Conservation (phyloP, 1,140 invertebrate genomes). For the Cepaea nemoralis region DNA sequence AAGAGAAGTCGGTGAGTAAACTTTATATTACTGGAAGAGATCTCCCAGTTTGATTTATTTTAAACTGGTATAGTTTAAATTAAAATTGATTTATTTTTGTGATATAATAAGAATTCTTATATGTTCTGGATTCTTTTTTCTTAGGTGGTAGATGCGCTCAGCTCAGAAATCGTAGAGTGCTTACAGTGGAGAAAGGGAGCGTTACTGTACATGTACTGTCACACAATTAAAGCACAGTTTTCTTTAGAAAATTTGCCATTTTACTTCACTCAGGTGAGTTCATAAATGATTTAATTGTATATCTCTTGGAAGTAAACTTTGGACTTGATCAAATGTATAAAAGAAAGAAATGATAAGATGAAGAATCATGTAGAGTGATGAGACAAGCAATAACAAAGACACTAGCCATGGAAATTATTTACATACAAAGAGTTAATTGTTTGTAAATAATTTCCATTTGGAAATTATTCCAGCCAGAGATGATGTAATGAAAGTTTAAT, state of each 20-base stretch:
- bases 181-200: slow-evolving; percentile 63
- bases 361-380: too few species aligned
- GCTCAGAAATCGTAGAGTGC: slow-evolving; percentile 57
- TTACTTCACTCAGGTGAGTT: slow-evolving; percentile 39
- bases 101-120: background rate
- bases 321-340: too few species aligned
- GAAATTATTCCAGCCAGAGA: too few species aligned
- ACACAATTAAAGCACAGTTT: slow-evolving; percentile 48
- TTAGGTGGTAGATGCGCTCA: slow-evolving; percentile 41
- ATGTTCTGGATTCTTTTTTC: slow-evolving; percentile 15
- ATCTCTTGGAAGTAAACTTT: background rate
- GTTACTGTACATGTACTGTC: slow-evolving; percentile 66
- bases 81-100: background rate
- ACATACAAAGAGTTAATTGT: too few species aligned
- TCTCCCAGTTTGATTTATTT: too few species aligned
- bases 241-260: slow-evolving; percentile 14
- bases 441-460: too few species aligned
- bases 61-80: too few species aligned
- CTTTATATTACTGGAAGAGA: background rate
- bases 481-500: too few species aligned
- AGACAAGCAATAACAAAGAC: too few species aligned
- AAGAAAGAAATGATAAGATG: too few species aligned
- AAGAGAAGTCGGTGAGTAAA: background rate
- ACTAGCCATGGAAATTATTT: too few species aligned
- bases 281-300: background rate